phyloP scores from a whole-genome alignment of 2,797 vertebrate species.

The Eulemur rubriventer region DNA sequence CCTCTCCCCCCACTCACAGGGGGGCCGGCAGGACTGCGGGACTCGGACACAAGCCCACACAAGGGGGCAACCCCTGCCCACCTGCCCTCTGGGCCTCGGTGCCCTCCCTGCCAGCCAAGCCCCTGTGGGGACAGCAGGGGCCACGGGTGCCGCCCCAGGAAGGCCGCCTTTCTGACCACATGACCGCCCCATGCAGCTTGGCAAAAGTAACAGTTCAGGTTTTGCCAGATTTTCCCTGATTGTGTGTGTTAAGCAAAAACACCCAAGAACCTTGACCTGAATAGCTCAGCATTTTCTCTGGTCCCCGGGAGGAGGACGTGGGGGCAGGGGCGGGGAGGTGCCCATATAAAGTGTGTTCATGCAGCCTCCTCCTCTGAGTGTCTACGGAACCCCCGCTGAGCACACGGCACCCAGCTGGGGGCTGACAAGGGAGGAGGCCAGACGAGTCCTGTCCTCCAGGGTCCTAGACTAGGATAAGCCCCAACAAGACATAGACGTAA shows the following conservation, averaged over 20 bases:
- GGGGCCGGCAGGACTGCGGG: neutral
- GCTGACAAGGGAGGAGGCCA: neutral
- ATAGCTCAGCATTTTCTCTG: neutral
- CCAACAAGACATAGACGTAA: neutral
- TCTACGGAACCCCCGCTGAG: neutral
- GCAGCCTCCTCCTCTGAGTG: neutral
- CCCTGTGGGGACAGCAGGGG: too few species aligned
- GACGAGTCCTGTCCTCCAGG: too few species aligned
- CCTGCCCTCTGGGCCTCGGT: rapidly evolving
- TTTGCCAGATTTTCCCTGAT: neutral
- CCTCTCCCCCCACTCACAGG: neutral
- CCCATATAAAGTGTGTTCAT: neutral
- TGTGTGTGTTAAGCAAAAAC: neutral
- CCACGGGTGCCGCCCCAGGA: neutral
- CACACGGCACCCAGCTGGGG: too few species aligned
- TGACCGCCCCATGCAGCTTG: neutral
- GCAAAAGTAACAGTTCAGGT: neutral
- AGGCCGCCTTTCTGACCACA: rapidly evolving
- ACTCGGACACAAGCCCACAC: neutral
- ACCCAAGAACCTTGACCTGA: neutral
- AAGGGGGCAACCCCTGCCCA: neutral
- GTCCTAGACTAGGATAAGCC: neutral
- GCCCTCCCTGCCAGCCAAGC: neutral
- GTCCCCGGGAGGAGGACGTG: neutral
- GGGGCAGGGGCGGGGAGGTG: neutral